Evolutionary conservation across 2,113 vertebrate species (phyloP).

Genomic region (Reinhardtius hippoglossoides): DNA sequence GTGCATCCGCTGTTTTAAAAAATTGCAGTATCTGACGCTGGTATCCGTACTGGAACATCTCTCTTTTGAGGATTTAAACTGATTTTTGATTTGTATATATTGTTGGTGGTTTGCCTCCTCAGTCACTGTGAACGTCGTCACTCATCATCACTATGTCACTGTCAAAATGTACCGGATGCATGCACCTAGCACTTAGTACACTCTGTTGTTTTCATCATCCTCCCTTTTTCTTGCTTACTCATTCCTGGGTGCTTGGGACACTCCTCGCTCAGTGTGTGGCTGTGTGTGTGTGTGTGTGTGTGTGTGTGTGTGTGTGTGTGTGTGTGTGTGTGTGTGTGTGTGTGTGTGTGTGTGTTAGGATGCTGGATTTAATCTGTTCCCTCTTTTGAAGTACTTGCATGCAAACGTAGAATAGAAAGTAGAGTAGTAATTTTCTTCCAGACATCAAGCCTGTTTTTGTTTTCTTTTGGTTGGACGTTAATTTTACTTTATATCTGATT

Average conservation of each 20-base stretch:
- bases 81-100: not conserved
- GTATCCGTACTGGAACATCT: too few relatives aligned
- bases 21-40: too few relatives aligned
- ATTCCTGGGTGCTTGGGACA: conserved; percentile 58
- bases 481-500: conserved; percentile 84
- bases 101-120: conserved; percentile 7
- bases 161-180: conserved; percentile 45
- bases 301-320: not conserved
- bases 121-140: not conserved
- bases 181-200: conserved; percentile 39
- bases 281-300: not conserved
- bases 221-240: conserved; percentile 46
- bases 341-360: conserved; percentile 69
- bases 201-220: conserved; percentile 16
- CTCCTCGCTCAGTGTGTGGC: conserved; percentile 19
- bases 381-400: conserved; percentile 71
- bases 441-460: conserved; percentile 25
- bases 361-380: conserved; percentile 77
- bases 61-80: not conserved
- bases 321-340: not conserved
- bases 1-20: too few relatives aligned
- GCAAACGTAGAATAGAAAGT: conserved; percentile 69
- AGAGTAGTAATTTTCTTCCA: conserved; percentile 39
- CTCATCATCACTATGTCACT: conserved; percentile 4
- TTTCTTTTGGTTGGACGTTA: conserved; percentile 71